Evolutionary conservation across 2,888 invertebrate genomes (phyloP).

Genomic region (Ceriagrion tenellum): DNA sequence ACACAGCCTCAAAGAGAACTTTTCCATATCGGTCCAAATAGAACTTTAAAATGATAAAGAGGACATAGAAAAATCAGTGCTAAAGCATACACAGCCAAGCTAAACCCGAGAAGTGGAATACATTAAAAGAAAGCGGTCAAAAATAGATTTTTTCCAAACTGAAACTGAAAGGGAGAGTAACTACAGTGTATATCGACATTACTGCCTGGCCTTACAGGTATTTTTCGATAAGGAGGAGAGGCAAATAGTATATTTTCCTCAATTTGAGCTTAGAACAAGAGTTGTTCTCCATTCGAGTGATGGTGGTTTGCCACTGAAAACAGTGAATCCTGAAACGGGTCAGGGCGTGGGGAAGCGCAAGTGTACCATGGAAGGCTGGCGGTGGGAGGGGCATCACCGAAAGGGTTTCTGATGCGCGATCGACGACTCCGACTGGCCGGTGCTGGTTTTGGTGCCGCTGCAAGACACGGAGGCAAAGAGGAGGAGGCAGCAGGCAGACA

Average conservation of each 20-base stretch:
- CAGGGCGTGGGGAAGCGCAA: not conserved
- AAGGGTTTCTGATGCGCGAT: not conserved
- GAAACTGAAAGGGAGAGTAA: no score
- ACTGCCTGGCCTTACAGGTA: no score
- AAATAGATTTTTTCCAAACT: not conserved
- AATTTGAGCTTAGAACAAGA: no score
- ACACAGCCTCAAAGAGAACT: no score
- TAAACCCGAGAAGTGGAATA: not conserved
- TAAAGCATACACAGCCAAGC: not conserved
- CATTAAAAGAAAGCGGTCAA: not conserved
- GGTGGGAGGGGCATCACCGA: not conserved
- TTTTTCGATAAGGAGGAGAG: no score
- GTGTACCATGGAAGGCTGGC: not conserved
- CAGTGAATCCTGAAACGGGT: not conserved
- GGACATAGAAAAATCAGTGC: no score
- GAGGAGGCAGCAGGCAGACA: slow-evolving; percentile 9
- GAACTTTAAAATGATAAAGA: no score
- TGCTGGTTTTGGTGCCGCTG: not conserved
- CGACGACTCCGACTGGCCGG: not conserved
- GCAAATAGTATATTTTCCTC: no score
- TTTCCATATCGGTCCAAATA: no score
- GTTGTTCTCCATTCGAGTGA: no score
- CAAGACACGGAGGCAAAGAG: not conserved
- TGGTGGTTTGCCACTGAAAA: not conserved
- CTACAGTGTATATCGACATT: no score